phyloP scores from a whole-genome alignment of 2,113 vertebrate genomes.

The Pelvicachromis taeniatus region DNA sequence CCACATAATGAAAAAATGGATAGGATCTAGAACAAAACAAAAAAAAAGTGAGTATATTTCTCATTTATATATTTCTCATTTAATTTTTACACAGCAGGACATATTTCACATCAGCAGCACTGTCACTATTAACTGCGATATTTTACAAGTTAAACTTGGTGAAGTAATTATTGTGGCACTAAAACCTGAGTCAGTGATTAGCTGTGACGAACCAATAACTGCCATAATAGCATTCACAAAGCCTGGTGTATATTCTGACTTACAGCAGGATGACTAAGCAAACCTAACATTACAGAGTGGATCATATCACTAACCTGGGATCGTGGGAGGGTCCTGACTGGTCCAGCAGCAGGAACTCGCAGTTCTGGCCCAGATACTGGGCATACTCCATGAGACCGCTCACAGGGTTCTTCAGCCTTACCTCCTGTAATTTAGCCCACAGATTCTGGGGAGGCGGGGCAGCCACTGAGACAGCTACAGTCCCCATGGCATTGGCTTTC shows the following conservation, averaged over 20 bases:
- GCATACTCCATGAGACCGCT: slow-evolving; percentile 93
- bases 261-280: background rate
- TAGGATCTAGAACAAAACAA: background rate
- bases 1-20: background rate
- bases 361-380: slow-evolving; percentile 86
- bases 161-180: background rate
- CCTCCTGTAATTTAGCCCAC: slow-evolving; percentile 81
- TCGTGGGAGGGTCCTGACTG: slow-evolving; percentile 93
- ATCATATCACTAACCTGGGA: slow-evolving; percentile 78
- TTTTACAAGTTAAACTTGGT: background rate
- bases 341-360: slow-evolving; percentile 87
- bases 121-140: background rate
- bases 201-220: background rate
- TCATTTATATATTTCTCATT: background rate
- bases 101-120: background rate
- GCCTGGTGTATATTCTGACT: background rate
- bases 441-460: slow-evolving; percentile 68
- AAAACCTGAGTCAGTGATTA: background rate
- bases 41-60: background rate
- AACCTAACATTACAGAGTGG: background rate
- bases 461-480: slow-evolving; percentile 69
- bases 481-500: slow-evolving; percentile 37
- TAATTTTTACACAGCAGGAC: background rate
- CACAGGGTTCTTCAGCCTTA: slow-evolving; percentile 89
- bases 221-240: background rate